Percentiles rank a stretch among this genome's conserved stretches.
phyloP scores from a whole-genome alignment of 92 coral and sea anemone species.

The Palythoa grandiflora region DNA sequence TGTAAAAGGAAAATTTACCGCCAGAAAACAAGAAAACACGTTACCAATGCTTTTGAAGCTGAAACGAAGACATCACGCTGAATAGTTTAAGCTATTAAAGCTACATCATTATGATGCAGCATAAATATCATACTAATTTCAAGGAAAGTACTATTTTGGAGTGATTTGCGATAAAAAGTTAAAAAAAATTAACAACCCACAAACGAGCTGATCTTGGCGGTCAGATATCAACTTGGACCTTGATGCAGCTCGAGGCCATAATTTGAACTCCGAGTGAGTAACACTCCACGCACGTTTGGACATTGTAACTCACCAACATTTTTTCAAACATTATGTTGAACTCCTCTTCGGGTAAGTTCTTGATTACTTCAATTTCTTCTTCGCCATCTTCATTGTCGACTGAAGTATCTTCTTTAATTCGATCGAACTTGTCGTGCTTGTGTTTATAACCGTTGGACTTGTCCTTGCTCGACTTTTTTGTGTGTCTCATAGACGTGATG shows the following conservation, averaged over 20 bases:
- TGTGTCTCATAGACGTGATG: conserved; percentile 47
- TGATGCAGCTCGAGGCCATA: conserved; percentile 24
- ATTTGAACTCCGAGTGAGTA: not conserved
- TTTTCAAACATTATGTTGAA: conserved; percentile 45
- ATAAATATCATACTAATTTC: not conserved
- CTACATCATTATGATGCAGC: conserved; percentile 1
- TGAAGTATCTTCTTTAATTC: conserved; percentile 34
- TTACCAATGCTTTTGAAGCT: not conserved
- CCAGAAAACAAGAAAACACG: conserved; percentile 2
- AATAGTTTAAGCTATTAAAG: not conserved
- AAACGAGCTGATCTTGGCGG: conserved; percentile 4
- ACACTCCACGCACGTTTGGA: conserved; percentile 26
- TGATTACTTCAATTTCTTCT: conserved; percentile 44
- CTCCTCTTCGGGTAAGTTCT: conserved; percentile 39
- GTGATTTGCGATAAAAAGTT: not conserved
- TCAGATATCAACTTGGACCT: conserved; percentile 9
- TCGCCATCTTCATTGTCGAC: conserved; percentile 42
- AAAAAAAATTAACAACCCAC: not conserved
- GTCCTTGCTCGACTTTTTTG: conserved; percentile 47
- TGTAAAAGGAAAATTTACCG: not conserved
- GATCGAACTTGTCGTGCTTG: conserved; percentile 40
- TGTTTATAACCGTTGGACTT: conserved; percentile 30
- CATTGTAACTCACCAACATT: conserved; percentile 42
- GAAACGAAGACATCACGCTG: conserved; percentile 16
- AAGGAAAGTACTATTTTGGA: not conserved